Conservation (phyloP, 2,797 vertebrate species). For the Bradypodion pumilum region DNA sequence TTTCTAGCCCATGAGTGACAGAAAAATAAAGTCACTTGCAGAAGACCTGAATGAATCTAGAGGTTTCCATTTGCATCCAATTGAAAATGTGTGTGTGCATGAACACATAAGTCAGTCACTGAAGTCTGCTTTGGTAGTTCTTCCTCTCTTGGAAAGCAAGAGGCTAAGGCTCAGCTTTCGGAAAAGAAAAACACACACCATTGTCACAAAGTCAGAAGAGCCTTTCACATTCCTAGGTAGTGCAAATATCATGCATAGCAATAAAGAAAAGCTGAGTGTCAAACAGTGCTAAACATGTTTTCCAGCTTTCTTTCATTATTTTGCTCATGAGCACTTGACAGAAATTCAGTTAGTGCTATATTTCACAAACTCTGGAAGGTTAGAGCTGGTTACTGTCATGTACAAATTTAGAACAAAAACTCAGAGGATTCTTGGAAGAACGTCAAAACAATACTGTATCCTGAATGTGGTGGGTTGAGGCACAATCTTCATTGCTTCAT, state of each 20-base stretch:
- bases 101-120: too few species aligned
- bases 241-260: background rate
- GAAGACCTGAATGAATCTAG: conserved; percentile 56
- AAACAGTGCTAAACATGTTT: conserved; percentile 39
- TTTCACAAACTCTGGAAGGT: conserved; percentile 46
- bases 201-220: background rate
- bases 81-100: background rate
- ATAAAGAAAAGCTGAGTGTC: conserved; percentile 42
- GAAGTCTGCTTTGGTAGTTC: too few species aligned
- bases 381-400: conserved; percentile 43
- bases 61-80: conserved; percentile 37
- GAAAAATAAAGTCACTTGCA: conserved; percentile 29
- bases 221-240: background rate
- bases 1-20: too few species aligned
- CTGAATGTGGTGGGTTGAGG: conserved; percentile 19
- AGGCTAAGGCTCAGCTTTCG: background rate
- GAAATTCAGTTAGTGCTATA: conserved; percentile 16
- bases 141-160: background rate
- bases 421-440: conserved; percentile 33
- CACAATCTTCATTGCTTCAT: conserved; percentile 20
- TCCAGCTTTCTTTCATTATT: conserved; percentile 14
- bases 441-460: conserved; percentile 22
- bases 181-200: background rate
- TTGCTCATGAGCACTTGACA: conserved; percentile 25
- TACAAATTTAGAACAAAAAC: conserved; percentile 31